A percentile compares a stretch with the other conserved stretches of the same genome.
Evolutionary conservation across 1,140 invertebrate genomes (phyloP).

Genomic region (Zaprionus kolodkinae): DNA sequence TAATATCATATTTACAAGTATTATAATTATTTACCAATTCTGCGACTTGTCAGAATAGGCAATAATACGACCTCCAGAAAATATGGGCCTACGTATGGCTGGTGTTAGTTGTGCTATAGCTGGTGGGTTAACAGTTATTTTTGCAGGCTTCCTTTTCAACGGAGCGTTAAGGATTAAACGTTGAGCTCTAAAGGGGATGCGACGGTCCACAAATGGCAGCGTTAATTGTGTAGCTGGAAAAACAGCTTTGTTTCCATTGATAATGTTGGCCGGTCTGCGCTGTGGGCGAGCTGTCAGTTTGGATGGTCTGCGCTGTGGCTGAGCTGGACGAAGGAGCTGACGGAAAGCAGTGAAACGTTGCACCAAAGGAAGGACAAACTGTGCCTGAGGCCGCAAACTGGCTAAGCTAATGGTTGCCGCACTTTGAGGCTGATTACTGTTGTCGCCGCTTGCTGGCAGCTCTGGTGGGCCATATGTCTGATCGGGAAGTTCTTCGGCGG

Average conservation of each 20-base stretch:
- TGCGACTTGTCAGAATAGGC: slow-evolving; percentile 45
- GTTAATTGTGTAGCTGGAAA: slow-evolving; percentile 59
- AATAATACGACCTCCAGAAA: slow-evolving; percentile 43
- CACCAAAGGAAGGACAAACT: slow-evolving; percentile 58
- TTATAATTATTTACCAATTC: slow-evolving; percentile 43
- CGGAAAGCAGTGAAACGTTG: slow-evolving; percentile 63
- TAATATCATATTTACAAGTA: slow-evolving; percentile 17
- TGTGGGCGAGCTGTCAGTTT: slow-evolving; percentile 51
- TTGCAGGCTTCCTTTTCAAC: slow-evolving; percentile 39
- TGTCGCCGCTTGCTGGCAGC: slow-evolving; percentile 31
- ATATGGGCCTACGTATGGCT: slow-evolving; percentile 38
- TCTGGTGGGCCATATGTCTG: slow-evolving; percentile 31
- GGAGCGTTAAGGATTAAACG: slow-evolving; percentile 63
- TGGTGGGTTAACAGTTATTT: slow-evolving; percentile 39
- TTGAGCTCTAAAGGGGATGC: slow-evolving; percentile 59
- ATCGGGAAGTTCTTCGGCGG: slow-evolving; percentile 19
- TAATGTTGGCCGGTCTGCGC: slow-evolving; percentile 44
- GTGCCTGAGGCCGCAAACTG: slow-evolving; percentile 60
- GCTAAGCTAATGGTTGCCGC: slow-evolving; percentile 58
- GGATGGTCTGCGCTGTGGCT: slow-evolving; percentile 52
- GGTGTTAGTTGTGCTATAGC: slow-evolving; percentile 35
- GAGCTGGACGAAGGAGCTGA: slow-evolving; percentile 24
- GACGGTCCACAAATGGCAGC: slow-evolving; percentile 64
- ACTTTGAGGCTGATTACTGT: slow-evolving; percentile 29
- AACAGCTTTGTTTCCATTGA: slow-evolving; percentile 38